Evolutionary conservation across 2,888 invertebrate genomes (phyloP), one percentile per base, ranked within the genome.

Genomic region (Agriopis marginaria): DNA sequence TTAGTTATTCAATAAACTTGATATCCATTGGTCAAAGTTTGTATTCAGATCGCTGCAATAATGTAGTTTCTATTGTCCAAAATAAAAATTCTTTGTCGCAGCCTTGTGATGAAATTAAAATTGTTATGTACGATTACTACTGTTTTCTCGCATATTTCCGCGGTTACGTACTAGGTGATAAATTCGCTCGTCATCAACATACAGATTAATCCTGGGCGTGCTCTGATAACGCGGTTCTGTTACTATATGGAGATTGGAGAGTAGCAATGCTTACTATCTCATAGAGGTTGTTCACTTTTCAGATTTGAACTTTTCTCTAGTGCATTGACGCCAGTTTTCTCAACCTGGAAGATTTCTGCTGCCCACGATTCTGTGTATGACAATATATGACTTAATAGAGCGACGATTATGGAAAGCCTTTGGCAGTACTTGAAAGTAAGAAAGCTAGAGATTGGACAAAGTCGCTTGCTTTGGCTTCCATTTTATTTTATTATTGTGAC

Each of bases 71-170:
- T 67, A 44, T 61, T 61, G 6, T 23, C 62, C 56, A 66, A 66
- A n/a, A n/a, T n/a, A n/a, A n/a, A n/a, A n/a, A 66, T 66, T 66
- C 47, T 59, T 51, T 49, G 32, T 49, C 50, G 60, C 45, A 62
- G 60, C 65, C 61, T 65, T 65, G 64, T 61, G 42, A 53, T 50
- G 23, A 51, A 8, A 53, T 50, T 40, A 51, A 8, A 55, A n/a
- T 14, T 32, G 42, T 61, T 66, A 59, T 69, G 66, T 54, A 49
- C 45, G 53, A 62, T 68, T 68, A 65, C 63, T 64, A 68, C 55
- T 72, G 67, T 70, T 68, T 65, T 68, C 63, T 39, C 54, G 51
- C 74, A 74, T 74, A 68, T 70, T 68, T 74, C 14, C 50, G 63
- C 61, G 59, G 40, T 72, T 68, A 74, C 70, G 74, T 66, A 61